Evolutionary conservation across 2,797 vertebrate genomes (phyloP).

Genomic region (Phalanger gymnotis): DNA sequence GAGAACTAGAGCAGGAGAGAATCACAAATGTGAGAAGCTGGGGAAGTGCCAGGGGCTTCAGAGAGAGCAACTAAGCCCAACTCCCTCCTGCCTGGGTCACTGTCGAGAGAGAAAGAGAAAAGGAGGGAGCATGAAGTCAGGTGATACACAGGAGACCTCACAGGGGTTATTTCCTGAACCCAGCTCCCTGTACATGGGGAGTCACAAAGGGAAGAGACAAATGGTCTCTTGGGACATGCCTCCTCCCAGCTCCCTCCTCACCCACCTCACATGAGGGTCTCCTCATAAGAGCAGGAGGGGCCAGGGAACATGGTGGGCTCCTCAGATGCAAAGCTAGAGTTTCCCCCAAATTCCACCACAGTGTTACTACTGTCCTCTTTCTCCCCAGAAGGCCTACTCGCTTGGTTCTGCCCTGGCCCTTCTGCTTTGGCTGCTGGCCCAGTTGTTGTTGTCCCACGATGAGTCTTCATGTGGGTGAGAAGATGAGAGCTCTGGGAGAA

Average conservation of each 20-base stretch:
- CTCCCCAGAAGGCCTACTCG: accelerated
- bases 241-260: background rate
- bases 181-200: background rate
- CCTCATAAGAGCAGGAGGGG: constrained; percentile 61
- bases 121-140: background rate
- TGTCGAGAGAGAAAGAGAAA: background rate
- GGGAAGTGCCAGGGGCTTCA: background rate
- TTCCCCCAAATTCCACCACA: constrained; percentile 72
- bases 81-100: background rate
- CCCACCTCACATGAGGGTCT: constrained; percentile 58
- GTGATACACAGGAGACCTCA: constrained; percentile 21
- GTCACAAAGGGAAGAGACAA: background rate
- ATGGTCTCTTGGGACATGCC: constrained; percentile 16
- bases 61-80: constrained; percentile 33
- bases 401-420: background rate
- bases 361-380: constrained; percentile 40
- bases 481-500: constrained; percentile 80
- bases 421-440: constrained; percentile 20
- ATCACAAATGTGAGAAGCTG: background rate
- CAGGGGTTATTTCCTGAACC: background rate
- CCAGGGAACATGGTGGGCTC: constrained; percentile 42
- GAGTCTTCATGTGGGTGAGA: constrained; percentile 80
- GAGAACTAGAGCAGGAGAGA: background rate
- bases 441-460: constrained; percentile 24
- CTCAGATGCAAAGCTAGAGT: constrained; percentile 75